Percentiles rank a stretch among this genome's conserved stretches.
Conservation (phyloP, 1,140 invertebrate genomes). For the Caerostris darwini region DNA sequence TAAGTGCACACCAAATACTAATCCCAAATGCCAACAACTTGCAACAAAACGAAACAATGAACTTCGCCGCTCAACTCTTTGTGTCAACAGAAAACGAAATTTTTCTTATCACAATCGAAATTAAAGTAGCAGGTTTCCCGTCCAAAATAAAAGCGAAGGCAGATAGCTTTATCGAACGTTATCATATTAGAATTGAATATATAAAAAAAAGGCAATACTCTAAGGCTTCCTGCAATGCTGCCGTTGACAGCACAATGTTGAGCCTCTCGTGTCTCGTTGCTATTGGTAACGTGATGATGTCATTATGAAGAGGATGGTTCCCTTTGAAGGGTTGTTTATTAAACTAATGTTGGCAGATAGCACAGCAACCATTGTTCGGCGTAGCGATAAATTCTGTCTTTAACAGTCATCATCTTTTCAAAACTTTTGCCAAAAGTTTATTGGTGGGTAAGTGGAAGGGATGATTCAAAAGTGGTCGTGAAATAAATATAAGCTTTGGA, state of each 20-base stretch:
- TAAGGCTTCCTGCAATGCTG: constrained; percentile 21
- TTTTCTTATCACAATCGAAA: background rate
- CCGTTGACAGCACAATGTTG: constrained; percentile 39
- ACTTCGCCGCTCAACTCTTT: background rate
- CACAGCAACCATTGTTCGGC: background rate
- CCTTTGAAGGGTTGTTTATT: constrained; percentile 32
- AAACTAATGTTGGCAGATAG: constrained; percentile 12
- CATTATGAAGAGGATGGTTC: constrained; percentile 30
- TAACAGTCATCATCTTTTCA: constrained; percentile 6
- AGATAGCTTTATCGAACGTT: constrained; percentile 31
- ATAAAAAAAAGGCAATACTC: background rate
- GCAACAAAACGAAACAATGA: background rate
- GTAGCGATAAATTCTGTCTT: background rate
- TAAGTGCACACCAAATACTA: background rate
- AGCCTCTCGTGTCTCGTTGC: constrained; percentile 23
- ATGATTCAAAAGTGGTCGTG: background rate
- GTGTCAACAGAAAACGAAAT: background rate
- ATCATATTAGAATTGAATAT: constrained; percentile 13
- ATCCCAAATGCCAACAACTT: background rate
- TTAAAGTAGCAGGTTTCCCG: background rate
- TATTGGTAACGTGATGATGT: constrained; percentile 27
- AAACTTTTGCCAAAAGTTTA: background rate
- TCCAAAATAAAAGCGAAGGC: background rate
- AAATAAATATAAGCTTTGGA: constrained; percentile 23
- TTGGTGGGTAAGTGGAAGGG: background rate